These are phyloP conservation scores for Galerucella pusilla DNA, from an alignment of 2,888 invertebrate species.

Conservation along the genomic window DNA sequence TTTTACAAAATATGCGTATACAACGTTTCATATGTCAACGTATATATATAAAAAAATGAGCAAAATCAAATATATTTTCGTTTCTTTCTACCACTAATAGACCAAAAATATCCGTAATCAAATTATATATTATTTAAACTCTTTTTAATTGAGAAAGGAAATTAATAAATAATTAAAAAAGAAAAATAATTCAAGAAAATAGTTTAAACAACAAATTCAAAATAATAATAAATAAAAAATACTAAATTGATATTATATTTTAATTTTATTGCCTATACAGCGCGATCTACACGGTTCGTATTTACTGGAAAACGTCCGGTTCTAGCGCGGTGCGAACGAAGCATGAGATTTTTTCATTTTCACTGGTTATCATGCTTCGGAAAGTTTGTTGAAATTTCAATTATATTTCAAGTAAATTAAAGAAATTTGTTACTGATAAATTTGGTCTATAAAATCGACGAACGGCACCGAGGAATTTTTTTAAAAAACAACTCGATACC, in stretches of 20 bases:
- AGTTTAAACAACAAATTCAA: too few species aligned
- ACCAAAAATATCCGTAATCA: slow-evolving; percentile 8
- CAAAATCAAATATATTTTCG: slow-evolving; percentile 42
- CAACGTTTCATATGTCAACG: slow-evolving; percentile 41
- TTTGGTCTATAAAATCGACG: slow-evolving; percentile 8
- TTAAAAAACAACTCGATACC: slow-evolving; percentile 29
- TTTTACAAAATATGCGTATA: slow-evolving; percentile 45
- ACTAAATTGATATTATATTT: too few species aligned
- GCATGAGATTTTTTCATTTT: too few species aligned
- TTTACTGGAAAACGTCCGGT: too few species aligned
- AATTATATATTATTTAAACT: neutral
- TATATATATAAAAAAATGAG: slow-evolving; percentile 45
- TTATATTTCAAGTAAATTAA: neutral
- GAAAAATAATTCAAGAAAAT: neutral
- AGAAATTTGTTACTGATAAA: neutral
- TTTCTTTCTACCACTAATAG: slow-evolving; percentile 43
- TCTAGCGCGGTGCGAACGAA: too few species aligned
- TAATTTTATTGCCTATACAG: too few species aligned
- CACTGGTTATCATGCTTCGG: too few species aligned
- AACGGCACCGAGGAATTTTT: slow-evolving; percentile 17
- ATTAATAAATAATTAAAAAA: neutral
- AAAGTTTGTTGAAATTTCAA: too few species aligned
- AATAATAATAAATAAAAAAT: too few species aligned
- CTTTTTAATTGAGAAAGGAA: neutral
- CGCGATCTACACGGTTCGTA: too few species aligned